Evolutionary conservation across 2,113 vertebrate genomes (phyloP), one percentile per base, ranked within the genome.

Genomic region (Thunnus maccoyii): DNA sequence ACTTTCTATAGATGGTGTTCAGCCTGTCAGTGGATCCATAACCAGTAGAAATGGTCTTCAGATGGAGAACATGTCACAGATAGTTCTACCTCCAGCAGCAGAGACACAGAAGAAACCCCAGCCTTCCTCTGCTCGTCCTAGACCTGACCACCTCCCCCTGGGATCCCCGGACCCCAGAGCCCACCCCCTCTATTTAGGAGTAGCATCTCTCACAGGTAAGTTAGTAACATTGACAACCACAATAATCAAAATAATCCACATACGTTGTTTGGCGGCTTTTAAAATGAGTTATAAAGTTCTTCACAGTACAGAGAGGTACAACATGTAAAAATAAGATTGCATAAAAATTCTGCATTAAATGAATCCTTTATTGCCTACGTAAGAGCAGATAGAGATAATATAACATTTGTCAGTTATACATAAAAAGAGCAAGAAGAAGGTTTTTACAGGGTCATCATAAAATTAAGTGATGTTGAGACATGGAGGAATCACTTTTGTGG

Each of bases 191-290:
- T 89, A 86, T 84, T 95, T 95, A 0, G 93, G 96, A 91, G 89
- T 97, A 10, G 87, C 94, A 12, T 95, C 94, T 83, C 94, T 98
- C 72, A 97, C 97, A 96, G 98, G 98, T 97, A 50, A 22, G 7
- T 58, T 41, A 41, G 9, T 41, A 41, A 41, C 9, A 41, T 41
- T 41, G 22, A 36, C 51, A 41, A 27, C 46, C 6, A 27, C 16
- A 4, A 48, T 13, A 13, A 0, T 17, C 36, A 2, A 16, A 30
- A 50, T n/a, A 41, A 44, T 25, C 15, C 4, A 6, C 8, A 13
- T 27, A 30, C 7, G 22, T 56, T 20, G 56, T 70, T 44, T 41
- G 3, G 11, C 15, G 68, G 16, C 9, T 41, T 48, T 48, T 36
- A 4, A 41, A 27, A 32, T 60, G 8, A 46, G 25, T 4, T 12